phyloP scores from a whole-genome alignment of 2,113 vertebrate species.

The Entelurus aequoreus region DNA sequence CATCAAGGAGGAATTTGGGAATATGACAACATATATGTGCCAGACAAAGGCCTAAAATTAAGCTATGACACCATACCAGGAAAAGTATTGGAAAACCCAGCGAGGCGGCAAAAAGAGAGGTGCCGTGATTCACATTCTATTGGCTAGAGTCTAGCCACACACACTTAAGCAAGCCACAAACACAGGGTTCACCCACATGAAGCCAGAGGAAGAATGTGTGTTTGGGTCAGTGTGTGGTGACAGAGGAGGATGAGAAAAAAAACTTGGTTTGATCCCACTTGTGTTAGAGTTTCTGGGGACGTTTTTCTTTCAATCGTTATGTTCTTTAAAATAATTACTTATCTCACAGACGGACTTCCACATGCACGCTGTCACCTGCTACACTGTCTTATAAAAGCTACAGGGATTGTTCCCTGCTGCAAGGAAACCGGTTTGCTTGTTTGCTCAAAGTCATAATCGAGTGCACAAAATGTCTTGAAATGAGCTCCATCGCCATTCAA shows the following conservation, averaged over 20 bases:
- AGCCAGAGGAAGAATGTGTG: constrained; percentile 52
- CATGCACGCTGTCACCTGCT: constrained; percentile 10
- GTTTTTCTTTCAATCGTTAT: constrained; percentile 9
- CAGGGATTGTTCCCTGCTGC: constrained; percentile 38
- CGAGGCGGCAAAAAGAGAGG: constrained; percentile 54
- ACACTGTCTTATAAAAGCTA: constrained; percentile 24
- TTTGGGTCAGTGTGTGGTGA: constrained; percentile 48
- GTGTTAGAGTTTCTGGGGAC: constrained; percentile 37
- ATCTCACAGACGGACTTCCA: constrained; percentile 8
- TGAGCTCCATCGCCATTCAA: constrained; percentile 2
- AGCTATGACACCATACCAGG: constrained; percentile 55
- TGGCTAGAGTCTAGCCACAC: constrained; percentile 59
- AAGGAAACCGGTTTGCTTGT: constrained; percentile 33
- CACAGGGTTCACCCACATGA: constrained; percentile 60
- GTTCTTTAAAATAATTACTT: constrained; percentile 32
- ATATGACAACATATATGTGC: constrained; percentile 37
- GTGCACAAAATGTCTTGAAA: constrained; percentile 7
- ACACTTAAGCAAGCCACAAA: constrained; percentile 51
- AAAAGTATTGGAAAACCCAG: constrained; percentile 66
- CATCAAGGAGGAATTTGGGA: constrained; percentile 48
- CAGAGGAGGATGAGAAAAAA: constrained; percentile 46
- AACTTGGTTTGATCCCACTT: constrained; percentile 25
- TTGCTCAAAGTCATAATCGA: constrained; percentile 24
- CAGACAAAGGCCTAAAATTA: constrained; percentile 49
- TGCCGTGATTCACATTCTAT: constrained; percentile 64